These are phyloP conservation scores for Sycophila texana DNA, from an alignment of 2,888 invertebrate genomes.

Conservation along the genomic window DNA sequence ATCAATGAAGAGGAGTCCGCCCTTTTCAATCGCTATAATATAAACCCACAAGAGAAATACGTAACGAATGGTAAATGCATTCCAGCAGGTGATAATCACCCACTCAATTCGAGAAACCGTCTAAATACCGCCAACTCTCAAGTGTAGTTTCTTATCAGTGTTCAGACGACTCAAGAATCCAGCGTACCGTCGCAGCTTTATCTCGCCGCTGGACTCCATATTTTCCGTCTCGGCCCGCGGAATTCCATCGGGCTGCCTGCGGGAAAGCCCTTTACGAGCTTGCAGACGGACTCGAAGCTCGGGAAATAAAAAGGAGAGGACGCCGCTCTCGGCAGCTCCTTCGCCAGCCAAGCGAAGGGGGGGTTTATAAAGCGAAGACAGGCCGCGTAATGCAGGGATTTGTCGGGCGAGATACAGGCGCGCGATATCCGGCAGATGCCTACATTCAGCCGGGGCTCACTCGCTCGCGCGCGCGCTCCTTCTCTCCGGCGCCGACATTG, in stretches of 20 bases:
- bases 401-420: constrained; percentile 66
- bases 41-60: no score
- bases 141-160: no score
- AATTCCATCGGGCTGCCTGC: neutral
- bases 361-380: constrained; percentile 55
- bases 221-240: neutral
- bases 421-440: constrained; percentile 70
- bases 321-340: neutral
- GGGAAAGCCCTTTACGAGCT: constrained; percentile 1
- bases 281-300: neutral
- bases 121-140: no score
- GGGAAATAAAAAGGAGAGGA: constrained; percentile 14
- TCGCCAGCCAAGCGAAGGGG: neutral
- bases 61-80: no score
- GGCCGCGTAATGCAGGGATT: constrained; percentile 62
- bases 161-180: neutral
- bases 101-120: no score
- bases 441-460: constrained; percentile 65
- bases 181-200: neutral
- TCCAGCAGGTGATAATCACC: no score
- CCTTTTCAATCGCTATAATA: no score
- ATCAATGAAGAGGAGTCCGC: no score
- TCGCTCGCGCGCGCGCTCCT: constrained; percentile 60
- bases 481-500: constrained; percentile 69
- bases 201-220: constrained; percentile 1